Base-by-base conservation (phyloP, 2,797 vertebrate genomes). In the Dermochelys coriacea region DNA sequence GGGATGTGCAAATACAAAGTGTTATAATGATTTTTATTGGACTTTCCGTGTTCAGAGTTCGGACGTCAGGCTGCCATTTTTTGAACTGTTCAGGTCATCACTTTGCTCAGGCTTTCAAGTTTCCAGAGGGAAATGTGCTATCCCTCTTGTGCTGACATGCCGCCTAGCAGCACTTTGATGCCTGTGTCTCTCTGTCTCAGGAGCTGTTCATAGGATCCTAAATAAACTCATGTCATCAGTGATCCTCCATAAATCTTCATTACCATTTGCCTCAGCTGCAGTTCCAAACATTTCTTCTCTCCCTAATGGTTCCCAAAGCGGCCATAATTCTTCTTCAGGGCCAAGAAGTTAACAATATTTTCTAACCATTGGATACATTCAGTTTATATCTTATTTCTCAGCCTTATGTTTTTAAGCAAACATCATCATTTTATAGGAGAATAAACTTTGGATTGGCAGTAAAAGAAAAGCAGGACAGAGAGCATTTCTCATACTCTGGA, bases 191-290 rank as follows among this genome's bases (percentile, higher is more conserved):
- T 83, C 61, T 92, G 93, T 91, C 95, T 59, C 92, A 75, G 89
- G 90, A 91, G 86, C 92, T 2, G 85, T 95, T 91, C 85, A 59
- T 29, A 57, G 82, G 81, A 88, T 50, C 91, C 91, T 91, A 91
- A 95, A 94, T 91, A 95, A 97, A 85, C 93, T 78, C 88, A 21
- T 81, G 80, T 81, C 87, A 86, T 88, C 4, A 25, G 8, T 84
- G 95, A 83, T 86, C 84, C 87, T 89, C 95, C 14, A 95, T 97
- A 96, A 96, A 97, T 97, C 96, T 93, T 96, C 89, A 59, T 96
- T 96, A 95, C 47, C 29, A 0, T 85, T 88, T 68, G 47, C 59
- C 88, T 95, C 89, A 45, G 19, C 74, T 1, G 0, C 52, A 45
- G 87, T 91, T 81, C 80, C 82, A 82, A 45, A 45, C 0, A 3